Evolutionary conservation across 35 echinoderm and acorn worm species (phyloP), one percentile per base, ranked within the genome.

Genomic region (Lytechinus pictus): DNA sequence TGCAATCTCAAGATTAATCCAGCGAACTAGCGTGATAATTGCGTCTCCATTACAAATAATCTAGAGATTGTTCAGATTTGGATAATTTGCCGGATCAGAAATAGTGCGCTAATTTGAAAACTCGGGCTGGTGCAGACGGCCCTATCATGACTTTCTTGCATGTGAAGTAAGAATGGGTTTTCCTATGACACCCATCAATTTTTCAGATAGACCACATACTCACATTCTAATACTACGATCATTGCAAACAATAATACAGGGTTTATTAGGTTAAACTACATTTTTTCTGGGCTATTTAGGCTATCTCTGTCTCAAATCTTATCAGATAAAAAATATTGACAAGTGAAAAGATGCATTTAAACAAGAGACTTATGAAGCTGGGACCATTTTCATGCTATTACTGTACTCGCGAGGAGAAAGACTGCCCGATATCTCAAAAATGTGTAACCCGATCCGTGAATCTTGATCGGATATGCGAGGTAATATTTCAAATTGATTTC

Each of bases 401-500:
- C 24, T 71, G 66, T n/a, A 79, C 2, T 79, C 8, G 33, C 33
- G 19, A n/a, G 19, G 21, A 79, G 66, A 79, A 79, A 79, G 66
- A 79, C 66, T 24, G 66, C 19, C n/a, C 33, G 33, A 79, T 79
- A 79, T 79, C 66, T n/a, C 66, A 6, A 79, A 79, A 79, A 79
- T 79, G 66, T 79, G 66, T 79, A 79, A 79, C 66, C 19, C 3
- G 66, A 79, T 79, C 66, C 66, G 19, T 16, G 66, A 79, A 79
- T 79, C 66, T 79, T 79, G 66, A 79, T 79, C 66, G 66, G 66
- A 79, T 7, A 24, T 79, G 66, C 2, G 66, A 79, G 66, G 19
- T 79, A 79, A 79, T 79, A 79, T 79, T 79, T 79, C 66, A 79
- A 24, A 79, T 79, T 79, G 66, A 79, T 79, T 79, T 79, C 66